Evolutionary conservation across 2,113 vertebrate genomes (phyloP).

Genomic region (Cricetomys ansorgei): DNA sequence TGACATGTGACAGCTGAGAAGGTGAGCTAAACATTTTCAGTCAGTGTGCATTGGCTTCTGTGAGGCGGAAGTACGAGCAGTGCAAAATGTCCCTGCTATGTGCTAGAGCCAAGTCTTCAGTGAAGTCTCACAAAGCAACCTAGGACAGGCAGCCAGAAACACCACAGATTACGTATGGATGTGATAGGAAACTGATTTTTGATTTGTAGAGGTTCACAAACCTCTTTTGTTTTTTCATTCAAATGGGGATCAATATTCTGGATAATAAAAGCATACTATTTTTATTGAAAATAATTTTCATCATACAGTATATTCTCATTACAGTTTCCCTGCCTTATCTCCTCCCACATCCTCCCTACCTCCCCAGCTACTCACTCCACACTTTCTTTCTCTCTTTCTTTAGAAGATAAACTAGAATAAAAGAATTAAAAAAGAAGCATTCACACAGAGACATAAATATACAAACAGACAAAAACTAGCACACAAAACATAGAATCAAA

Average conservation of each 20-base stretch:
- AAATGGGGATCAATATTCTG: neutral
- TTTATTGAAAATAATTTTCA: neutral
- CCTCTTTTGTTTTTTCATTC: neutral
- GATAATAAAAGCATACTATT: neutral
- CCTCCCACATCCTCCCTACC: neutral
- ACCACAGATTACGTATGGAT: neutral
- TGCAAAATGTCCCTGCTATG: neutral
- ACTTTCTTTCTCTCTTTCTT: neutral
- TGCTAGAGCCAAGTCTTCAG: neutral
- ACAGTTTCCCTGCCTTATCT: neutral
- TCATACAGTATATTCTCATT: neutral
- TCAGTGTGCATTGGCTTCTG: neutral
- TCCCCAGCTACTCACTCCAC: neutral
- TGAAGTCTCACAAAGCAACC: neutral
- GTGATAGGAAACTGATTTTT: neutral
- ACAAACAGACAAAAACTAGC: neutral
- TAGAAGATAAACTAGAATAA: neutral
- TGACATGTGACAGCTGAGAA: neutral
- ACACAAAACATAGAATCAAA: neutral
- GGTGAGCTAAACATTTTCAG: neutral
- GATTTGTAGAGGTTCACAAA: neutral
- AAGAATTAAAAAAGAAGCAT: neutral
- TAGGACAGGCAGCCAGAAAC: neutral
- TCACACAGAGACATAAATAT: neutral
- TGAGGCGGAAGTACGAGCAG: neutral